phyloP scores from a whole-genome alignment of 2,113 vertebrate genomes.

The Tricholaema leucomelas region DNA sequence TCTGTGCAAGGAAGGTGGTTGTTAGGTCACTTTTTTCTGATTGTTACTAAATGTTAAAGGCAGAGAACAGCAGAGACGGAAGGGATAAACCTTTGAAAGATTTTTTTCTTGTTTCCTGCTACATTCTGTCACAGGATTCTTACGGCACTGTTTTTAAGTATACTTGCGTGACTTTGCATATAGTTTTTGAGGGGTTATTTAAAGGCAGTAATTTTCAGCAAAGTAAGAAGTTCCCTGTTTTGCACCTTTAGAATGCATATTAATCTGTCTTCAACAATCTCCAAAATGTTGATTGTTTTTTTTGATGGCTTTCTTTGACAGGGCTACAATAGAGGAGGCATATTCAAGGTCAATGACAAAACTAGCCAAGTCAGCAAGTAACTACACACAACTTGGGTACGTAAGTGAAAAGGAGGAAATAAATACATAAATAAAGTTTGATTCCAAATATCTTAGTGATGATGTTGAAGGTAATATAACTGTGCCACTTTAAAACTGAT shows the following conservation, averaged over 20 bases:
- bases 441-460: not conserved
- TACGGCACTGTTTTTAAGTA: not conserved
- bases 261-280: not conserved
- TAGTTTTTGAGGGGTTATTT: not conserved
- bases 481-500: not conserved
- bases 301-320: slow-evolving; percentile 62
- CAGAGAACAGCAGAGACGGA: not conserved
- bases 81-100: not conserved
- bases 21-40: not conserved
- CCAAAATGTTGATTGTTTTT: not conserved
- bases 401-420: slow-evolving; percentile 47
- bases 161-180: not conserved
- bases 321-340: slow-evolving; percentile 92
- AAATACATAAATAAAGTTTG: not conserved
- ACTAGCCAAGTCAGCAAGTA: slow-evolving; percentile 92
- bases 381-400: slow-evolving; percentile 96
- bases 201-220: not conserved
- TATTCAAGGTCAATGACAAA: slow-evolving; percentile 98
- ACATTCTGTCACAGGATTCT: not conserved
- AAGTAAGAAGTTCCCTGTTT: not conserved
- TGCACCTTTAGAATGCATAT: not conserved
- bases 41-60: not conserved
- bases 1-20: not conserved
- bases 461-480: not conserved
- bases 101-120: not conserved